Conservation (phyloP, 2,113 vertebrate genomes). For the Marcusenius ussheri region DNA sequence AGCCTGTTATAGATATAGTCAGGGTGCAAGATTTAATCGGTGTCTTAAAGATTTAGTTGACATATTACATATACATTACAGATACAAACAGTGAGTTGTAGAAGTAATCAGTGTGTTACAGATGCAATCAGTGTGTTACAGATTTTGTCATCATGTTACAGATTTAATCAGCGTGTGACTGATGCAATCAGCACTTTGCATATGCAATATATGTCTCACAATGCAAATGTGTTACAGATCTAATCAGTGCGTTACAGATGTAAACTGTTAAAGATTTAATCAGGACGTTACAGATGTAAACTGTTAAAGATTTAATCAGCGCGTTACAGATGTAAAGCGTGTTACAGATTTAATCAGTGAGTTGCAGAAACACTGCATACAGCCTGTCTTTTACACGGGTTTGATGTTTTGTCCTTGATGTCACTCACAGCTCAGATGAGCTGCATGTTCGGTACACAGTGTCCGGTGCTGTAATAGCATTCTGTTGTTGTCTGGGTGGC, state of each 20-base stretch:
- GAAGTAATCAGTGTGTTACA: not conserved
- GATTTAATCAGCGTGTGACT: not conserved
- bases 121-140: not conserved
- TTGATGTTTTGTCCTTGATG: not conserved
- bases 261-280: too few relatives aligned
- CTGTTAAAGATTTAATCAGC: too few relatives aligned
- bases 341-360: not conserved
- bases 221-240: not conserved
- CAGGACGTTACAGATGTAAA: not conserved
- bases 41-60: not conserved
- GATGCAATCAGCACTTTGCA: not conserved
- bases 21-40: not conserved
- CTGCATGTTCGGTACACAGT: not conserved
- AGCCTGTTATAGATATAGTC: not conserved
- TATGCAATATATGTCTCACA: too few relatives aligned
- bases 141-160: not conserved
- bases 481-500: not conserved
- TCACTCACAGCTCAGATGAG: not conserved
- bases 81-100: not conserved
- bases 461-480: not conserved
- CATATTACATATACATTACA: not conserved
- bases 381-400: not conserved
- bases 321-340: too few relatives aligned
- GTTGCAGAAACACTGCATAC: not conserved
- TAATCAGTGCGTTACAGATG: not conserved